These are phyloP conservation scores for Stomorhina lunata DNA, from an alignment of 2,888 invertebrate species.

Conservation along the genomic window DNA sequence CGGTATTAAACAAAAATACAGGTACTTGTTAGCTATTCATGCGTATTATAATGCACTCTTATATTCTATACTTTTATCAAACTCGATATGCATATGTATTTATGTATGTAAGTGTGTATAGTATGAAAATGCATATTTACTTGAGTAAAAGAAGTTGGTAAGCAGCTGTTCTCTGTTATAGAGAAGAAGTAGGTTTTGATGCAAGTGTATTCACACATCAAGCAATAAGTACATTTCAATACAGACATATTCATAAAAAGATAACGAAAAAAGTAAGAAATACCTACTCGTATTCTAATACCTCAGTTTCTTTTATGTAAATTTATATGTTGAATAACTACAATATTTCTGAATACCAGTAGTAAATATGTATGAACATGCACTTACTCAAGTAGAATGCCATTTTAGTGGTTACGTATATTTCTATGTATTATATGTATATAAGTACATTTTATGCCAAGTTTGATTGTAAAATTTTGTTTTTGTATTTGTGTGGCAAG, in stretches of 20 bases:
- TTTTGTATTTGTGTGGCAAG: conserved; percentile 28
- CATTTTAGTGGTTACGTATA: neutral
- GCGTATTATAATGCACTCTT: conserved; percentile 37
- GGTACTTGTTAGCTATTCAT: conserved; percentile 43
- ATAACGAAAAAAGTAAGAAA: neutral
- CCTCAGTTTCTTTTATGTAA: conserved; percentile 13
- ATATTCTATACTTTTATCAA: neutral
- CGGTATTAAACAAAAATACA: conserved; percentile 43
- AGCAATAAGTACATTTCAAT: conserved; percentile 30
- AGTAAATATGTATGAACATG: too few species aligned
- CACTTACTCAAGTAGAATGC: neutral
- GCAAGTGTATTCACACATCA: neutral
- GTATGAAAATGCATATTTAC: neutral
- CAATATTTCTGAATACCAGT: conserved; percentile 9
- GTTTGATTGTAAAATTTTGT: conserved; percentile 34
- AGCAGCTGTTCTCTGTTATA: neutral
- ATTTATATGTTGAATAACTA: neutral
- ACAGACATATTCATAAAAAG: conserved; percentile 13
- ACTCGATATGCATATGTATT: too few species aligned
- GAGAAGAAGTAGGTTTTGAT: neutral
- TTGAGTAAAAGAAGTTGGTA: neutral
- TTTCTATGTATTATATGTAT: neutral
- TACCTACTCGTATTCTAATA: neutral
- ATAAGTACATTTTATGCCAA: neutral
- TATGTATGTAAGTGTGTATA: neutral